These are phyloP conservation scores for Rhyacophila evoluta DNA, from an alignment of 2,888 invertebrate species.

Conservation along the genomic window DNA sequence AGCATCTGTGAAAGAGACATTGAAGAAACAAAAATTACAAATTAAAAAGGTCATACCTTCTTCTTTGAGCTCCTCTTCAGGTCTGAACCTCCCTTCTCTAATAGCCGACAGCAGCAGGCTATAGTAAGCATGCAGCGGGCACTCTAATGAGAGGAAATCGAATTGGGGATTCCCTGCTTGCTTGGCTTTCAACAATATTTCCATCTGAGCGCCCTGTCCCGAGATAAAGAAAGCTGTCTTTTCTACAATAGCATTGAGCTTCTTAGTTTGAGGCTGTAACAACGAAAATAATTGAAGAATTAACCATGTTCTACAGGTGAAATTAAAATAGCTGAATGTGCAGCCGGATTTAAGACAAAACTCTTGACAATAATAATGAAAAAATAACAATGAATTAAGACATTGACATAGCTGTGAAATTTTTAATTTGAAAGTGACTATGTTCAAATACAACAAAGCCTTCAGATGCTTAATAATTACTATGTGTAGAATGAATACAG, in stretches of 20 bases:
- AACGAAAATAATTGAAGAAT: not conserved
- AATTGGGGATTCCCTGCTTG: constrained; percentile 95
- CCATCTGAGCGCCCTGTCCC: constrained; percentile 96
- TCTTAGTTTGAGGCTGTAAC: constrained; percentile 84
- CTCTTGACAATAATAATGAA: too few relatives aligned
- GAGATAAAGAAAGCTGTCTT: constrained; percentile 92
- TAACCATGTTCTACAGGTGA: too few relatives aligned
- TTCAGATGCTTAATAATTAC: too few relatives aligned
- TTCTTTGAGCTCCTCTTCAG: constrained; percentile 57
- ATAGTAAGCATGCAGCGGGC: constrained; percentile 89
- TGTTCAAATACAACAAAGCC: too few relatives aligned
- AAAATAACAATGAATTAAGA: too few relatives aligned
- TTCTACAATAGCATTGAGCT: constrained; percentile 93
- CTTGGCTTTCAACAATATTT: constrained; percentile 97
- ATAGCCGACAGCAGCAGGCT: constrained; percentile 79
- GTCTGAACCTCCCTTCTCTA: constrained; percentile 74
- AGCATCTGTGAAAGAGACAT: too few relatives aligned
- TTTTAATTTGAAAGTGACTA: too few relatives aligned
- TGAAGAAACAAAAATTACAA: not conserved
- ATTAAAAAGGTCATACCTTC: constrained; percentile 40
- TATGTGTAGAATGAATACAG: too few relatives aligned
- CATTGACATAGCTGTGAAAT: too few relatives aligned
- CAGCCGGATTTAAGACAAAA: too few relatives aligned
- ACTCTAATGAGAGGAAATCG: constrained; percentile 90
- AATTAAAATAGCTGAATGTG: too few relatives aligned